Conservation (phyloP, 2,113 vertebrate species). For the Brachypteracias leptosomus region DNA sequence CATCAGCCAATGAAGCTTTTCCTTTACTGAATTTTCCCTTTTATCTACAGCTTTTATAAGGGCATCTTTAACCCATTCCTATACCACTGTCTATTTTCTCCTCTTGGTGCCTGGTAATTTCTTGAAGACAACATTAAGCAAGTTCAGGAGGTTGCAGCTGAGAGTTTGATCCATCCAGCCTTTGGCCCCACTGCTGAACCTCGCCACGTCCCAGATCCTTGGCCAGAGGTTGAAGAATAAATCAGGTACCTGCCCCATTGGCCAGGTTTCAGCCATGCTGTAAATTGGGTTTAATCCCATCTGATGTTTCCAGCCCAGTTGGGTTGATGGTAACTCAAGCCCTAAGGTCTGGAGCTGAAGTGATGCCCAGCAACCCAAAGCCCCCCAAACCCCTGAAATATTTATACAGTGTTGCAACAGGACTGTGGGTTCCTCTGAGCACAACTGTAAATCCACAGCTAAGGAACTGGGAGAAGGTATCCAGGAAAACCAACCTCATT, state of each 20-base stretch:
- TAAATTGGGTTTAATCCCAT: not conserved
- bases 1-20: not conserved
- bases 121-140: accelerated
- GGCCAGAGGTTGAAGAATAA: not conserved
- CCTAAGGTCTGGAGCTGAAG: not conserved
- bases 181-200: not conserved
- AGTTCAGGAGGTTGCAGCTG: not conserved
- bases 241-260: not conserved
- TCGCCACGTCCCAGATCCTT: accelerated
- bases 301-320: too few species aligned
- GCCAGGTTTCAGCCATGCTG: not conserved
- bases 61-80: accelerated
- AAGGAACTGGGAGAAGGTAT: not conserved
- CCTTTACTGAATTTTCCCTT: not conserved
- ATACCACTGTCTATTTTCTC: not conserved
- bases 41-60: not conserved
- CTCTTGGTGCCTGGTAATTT: not conserved
- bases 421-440: not conserved
- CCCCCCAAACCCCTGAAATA: not conserved
- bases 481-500: not conserved
- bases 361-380: not conserved
- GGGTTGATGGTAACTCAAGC: not conserved
- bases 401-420: not conserved
- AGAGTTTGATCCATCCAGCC: not conserved
- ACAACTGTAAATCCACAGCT: not conserved